Conservation (phyloP, 2,888 invertebrate genomes). For the Hydraecia micacea region DNA sequence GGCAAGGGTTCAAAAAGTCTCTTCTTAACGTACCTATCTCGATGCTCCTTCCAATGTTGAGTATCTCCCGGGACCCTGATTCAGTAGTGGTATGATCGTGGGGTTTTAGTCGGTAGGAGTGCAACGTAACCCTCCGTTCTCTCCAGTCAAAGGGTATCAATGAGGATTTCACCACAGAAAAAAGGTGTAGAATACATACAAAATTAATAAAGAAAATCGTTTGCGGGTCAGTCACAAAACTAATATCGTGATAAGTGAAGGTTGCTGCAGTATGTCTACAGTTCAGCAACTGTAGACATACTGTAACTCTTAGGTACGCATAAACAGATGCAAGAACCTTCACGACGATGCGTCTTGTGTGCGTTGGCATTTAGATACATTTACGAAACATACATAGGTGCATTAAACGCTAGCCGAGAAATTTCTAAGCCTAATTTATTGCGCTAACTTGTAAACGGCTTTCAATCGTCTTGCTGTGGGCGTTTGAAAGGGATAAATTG, state of each 20-base stretch:
- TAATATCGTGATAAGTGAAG: constrained; percentile 63
- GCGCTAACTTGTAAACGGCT: constrained; percentile 65
- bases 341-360: constrained; percentile 71
- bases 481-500: background rate
- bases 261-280: too few species aligned
- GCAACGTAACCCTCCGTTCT: background rate
- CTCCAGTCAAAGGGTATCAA: too few species aligned
- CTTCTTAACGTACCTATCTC: background rate
- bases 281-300: constrained; percentile 58
- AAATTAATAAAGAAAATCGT: background rate
- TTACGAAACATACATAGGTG: constrained; percentile 82
- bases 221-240: constrained; percentile 26
- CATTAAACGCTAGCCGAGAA: constrained; percentile 73
- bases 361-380: constrained; percentile 82
- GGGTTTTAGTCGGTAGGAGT: background rate
- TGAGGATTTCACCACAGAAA: too few species aligned
- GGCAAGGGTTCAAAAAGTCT: background rate
- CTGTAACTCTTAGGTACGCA: constrained; percentile 49
- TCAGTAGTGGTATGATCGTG: background rate
- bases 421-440: constrained; percentile 74
- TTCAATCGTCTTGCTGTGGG: constrained; percentile 11
- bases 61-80: background rate
- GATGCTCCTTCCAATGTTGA: background rate
- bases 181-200: background rate
- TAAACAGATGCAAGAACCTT: constrained; percentile 68